These are phyloP conservation scores for Gonioctena quinquepunctata DNA, from an alignment of 1,140 invertebrate species.

Conservation along the genomic window DNA sequence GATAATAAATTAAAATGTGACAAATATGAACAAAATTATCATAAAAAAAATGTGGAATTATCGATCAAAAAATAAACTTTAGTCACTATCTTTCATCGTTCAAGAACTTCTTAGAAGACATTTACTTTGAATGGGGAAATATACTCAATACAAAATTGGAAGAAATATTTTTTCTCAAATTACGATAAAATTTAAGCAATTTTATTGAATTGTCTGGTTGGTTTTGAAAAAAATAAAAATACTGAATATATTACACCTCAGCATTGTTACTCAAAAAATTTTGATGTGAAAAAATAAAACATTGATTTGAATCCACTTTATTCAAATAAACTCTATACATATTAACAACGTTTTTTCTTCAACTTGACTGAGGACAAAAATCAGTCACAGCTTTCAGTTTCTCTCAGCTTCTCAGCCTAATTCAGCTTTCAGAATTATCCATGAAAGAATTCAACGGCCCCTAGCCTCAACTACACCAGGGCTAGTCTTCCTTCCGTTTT, in stretches of 20 bases:
- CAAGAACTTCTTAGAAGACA: neutral
- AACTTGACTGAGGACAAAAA: neutral
- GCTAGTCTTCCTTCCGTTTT: conserved; percentile 37
- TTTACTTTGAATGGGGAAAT: neutral
- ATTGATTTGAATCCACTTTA: no score
- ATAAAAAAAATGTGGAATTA: neutral
- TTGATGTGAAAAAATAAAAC: no score
- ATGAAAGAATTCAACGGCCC: no score
- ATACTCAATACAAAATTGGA: neutral
- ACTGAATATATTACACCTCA: neutral
- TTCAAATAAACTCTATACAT: neutral
- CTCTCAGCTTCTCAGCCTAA: neutral
- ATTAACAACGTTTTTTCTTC: neutral
- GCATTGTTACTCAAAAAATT: no score
- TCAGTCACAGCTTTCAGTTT: neutral
- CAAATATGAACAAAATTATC: neutral
- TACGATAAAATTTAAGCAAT: neutral
- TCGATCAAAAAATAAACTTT: neutral
- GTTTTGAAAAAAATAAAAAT: neutral
- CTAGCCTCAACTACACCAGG: neutral
- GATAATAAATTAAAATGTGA: no score
- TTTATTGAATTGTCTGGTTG: neutral
- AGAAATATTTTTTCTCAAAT: no score
- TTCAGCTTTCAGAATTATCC: no score
- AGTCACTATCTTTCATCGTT: neutral